These are phyloP conservation scores for Halcyon malimbica DNA, from an alignment of 2,113 vertebrate species.

Conservation along the genomic window DNA sequence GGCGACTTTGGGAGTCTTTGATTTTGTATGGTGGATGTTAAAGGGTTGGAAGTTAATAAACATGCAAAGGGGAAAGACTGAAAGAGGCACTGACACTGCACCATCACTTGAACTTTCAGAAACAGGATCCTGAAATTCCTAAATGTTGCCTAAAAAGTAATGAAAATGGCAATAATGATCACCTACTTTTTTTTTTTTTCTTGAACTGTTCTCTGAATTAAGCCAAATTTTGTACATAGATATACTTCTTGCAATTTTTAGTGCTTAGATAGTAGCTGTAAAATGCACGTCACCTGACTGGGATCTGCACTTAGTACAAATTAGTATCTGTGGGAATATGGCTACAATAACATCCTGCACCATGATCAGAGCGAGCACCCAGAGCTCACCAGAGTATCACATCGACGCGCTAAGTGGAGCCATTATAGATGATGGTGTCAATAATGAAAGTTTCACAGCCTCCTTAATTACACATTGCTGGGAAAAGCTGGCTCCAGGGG, in stretches of 20 bases:
- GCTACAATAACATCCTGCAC: neutral
- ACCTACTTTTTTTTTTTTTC: fast-evolving
- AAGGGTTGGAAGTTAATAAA: neutral
- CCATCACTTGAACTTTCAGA: neutral
- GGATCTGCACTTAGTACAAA: neutral
- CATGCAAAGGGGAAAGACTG: neutral
- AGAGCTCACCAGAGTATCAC: neutral
- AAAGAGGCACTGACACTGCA: neutral
- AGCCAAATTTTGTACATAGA: neutral
- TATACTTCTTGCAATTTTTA: neutral
- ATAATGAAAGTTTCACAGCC: neutral
- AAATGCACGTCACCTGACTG: neutral
- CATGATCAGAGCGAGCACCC: neutral
- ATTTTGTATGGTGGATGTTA: neutral
- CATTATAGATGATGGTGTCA: neutral
- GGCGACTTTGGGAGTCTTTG: neutral
- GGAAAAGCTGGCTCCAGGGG: neutral
- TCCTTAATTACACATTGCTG: neutral
- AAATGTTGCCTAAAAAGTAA: neutral
- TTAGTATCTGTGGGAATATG: neutral
- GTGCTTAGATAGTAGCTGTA: neutral
- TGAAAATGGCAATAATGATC: neutral
- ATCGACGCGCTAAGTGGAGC: neutral
- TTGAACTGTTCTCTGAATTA: neutral
- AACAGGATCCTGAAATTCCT: neutral